phyloP scores from a whole-genome alignment of 2,797 vertebrate genomes.

The Sebastes steindachneri region DNA sequence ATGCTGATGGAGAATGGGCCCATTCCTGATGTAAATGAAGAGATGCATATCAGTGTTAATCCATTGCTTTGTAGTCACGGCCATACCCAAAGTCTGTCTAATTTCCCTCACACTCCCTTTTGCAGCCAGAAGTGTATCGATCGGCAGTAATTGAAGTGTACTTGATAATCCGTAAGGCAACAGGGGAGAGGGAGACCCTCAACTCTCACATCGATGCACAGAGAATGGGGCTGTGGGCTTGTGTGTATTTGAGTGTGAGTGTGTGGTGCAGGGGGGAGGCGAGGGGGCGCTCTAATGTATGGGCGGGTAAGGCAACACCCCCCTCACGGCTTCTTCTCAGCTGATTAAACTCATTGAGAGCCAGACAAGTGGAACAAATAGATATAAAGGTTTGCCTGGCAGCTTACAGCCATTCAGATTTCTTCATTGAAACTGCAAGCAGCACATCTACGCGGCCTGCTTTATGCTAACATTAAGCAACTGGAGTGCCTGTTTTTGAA shows the following conservation, averaged over 20 bases:
- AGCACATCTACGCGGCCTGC: conserved; percentile 78
- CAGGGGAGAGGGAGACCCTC: conserved; percentile 85
- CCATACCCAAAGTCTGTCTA: conserved; percentile 88
- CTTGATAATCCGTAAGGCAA: conserved; percentile 89
- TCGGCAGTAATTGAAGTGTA: conserved; percentile 90
- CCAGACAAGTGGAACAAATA: conserved; percentile 91
- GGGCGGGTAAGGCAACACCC: conserved; percentile 85
- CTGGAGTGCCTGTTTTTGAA: conserved; percentile 74
- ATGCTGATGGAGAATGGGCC: conserved; percentile 82
- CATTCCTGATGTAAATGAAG: conserved; percentile 89
- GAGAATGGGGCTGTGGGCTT: conserved; percentile 79
- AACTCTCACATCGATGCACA: conserved; percentile 83
- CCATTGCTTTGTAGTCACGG: conserved; percentile 89
- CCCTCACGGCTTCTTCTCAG: conserved; percentile 88
- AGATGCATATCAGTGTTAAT: conserved; percentile 90
- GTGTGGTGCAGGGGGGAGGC: conserved; percentile 59
- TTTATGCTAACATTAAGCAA: conserved; percentile 81
- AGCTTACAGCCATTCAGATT: conserved; percentile 87
- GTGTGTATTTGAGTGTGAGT: conserved; percentile 80
- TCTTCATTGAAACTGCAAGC: conserved; percentile 85
- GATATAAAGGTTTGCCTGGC: conserved; percentile 90
- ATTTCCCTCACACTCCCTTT: conserved; percentile 87
- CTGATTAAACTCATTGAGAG: conserved; percentile 94
- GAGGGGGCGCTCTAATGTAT: conserved; percentile 82
- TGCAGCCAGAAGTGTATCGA: conserved; percentile 89